These are phyloP conservation scores for Brachyistius frenatus DNA, from an alignment of 2,113 vertebrate genomes.

Conservation along the genomic window DNA sequence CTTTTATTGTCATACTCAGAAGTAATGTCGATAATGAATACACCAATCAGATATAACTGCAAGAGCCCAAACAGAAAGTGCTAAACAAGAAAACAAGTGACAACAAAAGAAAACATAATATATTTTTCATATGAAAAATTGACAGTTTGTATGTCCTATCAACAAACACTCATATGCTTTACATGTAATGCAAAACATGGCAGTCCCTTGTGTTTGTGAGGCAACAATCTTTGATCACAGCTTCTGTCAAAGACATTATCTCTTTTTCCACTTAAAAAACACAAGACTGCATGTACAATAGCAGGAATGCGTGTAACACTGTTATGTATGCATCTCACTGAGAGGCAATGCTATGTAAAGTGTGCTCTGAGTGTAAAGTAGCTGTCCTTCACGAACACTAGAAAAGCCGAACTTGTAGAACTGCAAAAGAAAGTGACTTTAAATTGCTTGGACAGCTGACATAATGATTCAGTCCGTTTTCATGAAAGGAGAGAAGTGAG, in stretches of 20 bases:
- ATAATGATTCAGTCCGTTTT: neutral
- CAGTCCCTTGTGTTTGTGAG: too few relatives aligned
- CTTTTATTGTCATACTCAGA: neutral
- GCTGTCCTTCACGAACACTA: neutral
- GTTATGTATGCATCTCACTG: neutral
- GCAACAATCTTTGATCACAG: neutral
- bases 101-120: too few relatives aligned
- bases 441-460: neutral
- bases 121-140: too few relatives aligned
- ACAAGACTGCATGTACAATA: neutral
- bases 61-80: too few relatives aligned
- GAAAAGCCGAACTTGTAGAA: neutral
- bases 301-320: neutral
- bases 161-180: too few relatives aligned
- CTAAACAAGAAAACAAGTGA: neutral
- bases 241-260: neutral
- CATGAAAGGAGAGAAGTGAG: neutral
- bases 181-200: too few relatives aligned
- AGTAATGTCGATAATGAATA: neutral
- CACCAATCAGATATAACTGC: neutral
- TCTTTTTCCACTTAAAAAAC: neutral
- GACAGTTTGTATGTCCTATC: too few relatives aligned
- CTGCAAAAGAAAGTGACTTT: neutral
- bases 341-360: neutral
- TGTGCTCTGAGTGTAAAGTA: too few relatives aligned